phyloP scores from a whole-genome alignment of 2,113 vertebrate genomes.

The Tragulus kanchil region DNA sequence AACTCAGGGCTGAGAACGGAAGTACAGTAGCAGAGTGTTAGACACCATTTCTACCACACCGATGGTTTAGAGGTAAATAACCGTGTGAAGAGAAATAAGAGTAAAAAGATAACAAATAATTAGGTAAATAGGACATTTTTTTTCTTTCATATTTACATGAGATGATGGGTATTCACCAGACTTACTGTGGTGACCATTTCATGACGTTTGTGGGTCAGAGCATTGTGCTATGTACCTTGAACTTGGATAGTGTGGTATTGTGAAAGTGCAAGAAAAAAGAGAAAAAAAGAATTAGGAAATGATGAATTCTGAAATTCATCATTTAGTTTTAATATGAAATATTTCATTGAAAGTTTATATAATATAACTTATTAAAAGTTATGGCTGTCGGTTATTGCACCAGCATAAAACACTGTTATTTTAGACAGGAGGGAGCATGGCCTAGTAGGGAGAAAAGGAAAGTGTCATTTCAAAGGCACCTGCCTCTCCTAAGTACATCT shows the following conservation, averaged over 20 bases:
- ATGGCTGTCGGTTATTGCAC: neutral
- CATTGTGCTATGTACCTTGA: neutral
- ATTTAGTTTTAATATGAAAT: neutral
- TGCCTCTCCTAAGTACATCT: neutral
- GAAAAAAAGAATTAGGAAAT: neutral
- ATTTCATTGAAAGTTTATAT: neutral
- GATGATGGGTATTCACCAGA: neutral
- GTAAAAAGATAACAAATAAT: neutral
- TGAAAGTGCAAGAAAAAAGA: neutral
- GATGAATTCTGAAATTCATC: neutral
- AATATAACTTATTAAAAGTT: neutral
- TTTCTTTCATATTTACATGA: neutral
- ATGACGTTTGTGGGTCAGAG: neutral
- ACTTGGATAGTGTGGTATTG: neutral
- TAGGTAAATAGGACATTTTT: neutral
- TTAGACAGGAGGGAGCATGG: neutral
- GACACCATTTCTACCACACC: neutral
- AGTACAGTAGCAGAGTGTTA: neutral
- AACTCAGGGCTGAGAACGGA: neutral
- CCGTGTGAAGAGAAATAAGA: neutral
- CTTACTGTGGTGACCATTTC: neutral
- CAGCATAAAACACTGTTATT: conserved; percentile 12
- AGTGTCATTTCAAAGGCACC: neutral
- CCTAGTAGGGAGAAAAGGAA: neutral
- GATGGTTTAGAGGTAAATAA: neutral